These are phyloP conservation scores for Shinisaurus crocodilurus DNA, from an alignment of 2,113 vertebrate genomes.

Conservation along the genomic window DNA sequence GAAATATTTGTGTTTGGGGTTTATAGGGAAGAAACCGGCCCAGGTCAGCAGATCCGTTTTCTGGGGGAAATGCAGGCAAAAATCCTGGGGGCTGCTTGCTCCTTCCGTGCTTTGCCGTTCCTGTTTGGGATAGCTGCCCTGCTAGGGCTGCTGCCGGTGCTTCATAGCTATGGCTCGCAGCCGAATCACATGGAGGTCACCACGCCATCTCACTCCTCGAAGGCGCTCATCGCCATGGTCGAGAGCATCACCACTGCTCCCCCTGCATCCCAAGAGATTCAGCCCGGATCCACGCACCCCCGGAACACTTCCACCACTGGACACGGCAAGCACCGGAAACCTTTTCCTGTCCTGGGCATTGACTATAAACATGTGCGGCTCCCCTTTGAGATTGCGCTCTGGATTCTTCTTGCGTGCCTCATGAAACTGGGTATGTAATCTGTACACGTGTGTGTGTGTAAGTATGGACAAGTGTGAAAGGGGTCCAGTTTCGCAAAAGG, in stretches of 20 bases:
- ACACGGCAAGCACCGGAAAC: slow-evolving; percentile 74
- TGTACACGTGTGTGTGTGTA: background rate
- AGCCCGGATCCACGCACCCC: slow-evolving; percentile 45
- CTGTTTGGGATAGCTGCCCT: slow-evolving; percentile 63
- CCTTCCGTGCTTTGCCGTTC: slow-evolving; percentile 59
- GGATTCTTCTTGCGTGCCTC: slow-evolving; percentile 94
- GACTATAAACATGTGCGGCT: slow-evolving; percentile 81
- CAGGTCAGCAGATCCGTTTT: background rate
- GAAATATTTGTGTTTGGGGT: background rate
- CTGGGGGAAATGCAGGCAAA: slow-evolving; percentile 26
- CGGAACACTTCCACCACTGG: slow-evolving; percentile 62
- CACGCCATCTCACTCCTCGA: slow-evolving; percentile 35
- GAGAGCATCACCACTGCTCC: slow-evolving; percentile 76
- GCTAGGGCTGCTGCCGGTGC: slow-evolving; percentile 71
- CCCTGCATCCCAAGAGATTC: slow-evolving; percentile 57
- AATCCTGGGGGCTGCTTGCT: slow-evolving; percentile 32
- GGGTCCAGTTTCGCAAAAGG: background rate
- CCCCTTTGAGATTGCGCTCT: slow-evolving; percentile 91
- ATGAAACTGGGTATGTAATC: slow-evolving; percentile 94
- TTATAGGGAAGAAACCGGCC: background rate
- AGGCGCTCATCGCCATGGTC: background rate
- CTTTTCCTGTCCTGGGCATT: slow-evolving; percentile 89
- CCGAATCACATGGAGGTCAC: slow-evolving; percentile 58
- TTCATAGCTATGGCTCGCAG: slow-evolving; percentile 73
- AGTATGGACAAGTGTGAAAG: background rate